phyloP scores from a whole-genome alignment of 2,888 invertebrate genomes.

The Amiota mariae region DNA sequence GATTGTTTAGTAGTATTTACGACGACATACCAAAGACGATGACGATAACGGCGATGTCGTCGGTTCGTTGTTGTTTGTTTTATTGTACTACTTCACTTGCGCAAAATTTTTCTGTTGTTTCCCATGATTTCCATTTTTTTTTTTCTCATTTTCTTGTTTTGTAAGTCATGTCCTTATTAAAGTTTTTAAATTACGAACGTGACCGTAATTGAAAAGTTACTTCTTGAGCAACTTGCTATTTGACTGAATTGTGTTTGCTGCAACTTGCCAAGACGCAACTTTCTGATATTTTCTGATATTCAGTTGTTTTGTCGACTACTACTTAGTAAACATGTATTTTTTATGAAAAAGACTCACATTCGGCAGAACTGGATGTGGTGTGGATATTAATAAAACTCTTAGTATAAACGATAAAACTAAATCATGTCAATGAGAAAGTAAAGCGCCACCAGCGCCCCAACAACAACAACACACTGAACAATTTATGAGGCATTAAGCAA shows the following conservation, averaged over 20 bases:
- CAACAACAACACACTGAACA: neutral
- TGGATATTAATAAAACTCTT: neutral
- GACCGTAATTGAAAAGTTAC: slow-evolving; percentile 12
- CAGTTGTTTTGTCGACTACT: neutral
- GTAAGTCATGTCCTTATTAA: slow-evolving; percentile 17
- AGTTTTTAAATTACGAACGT: slow-evolving; percentile 18
- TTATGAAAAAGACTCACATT: neutral
- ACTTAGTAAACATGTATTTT: neutral
- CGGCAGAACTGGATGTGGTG: neutral
- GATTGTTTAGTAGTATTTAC: no score
- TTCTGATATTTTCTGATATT: neutral
- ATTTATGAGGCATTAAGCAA: slow-evolving; percentile 8
- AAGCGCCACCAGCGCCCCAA: slow-evolving; percentile 14
- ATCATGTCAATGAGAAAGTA: slow-evolving; percentile 8
- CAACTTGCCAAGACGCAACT: neutral
- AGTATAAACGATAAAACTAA: slow-evolving; percentile 8
- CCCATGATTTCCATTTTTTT: neutral
- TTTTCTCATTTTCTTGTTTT: neutral
- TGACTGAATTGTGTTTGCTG: no score
- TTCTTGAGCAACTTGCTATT: neutral
- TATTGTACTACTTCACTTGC: neutral
- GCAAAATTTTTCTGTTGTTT: neutral
- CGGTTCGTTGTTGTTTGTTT: neutral
- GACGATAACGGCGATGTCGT: no score
- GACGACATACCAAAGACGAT: no score